A percentile compares a stretch with the other conserved stretches of the same genome.
Conservation (phyloP, 2,113 vertebrate genomes). For the Telmatochromis sp. region DNA sequence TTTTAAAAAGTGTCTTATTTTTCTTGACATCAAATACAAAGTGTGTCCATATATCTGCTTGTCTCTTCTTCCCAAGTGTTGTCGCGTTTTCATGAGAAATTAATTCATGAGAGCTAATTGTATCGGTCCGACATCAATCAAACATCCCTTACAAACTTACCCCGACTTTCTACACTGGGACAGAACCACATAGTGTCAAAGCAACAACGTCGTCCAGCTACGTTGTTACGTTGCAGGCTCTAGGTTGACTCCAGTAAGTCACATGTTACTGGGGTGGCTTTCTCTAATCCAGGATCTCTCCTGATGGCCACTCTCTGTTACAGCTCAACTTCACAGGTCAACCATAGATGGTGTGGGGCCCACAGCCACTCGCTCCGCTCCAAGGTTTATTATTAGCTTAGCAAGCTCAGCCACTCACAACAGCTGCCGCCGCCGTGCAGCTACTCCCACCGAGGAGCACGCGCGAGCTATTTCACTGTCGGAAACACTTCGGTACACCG, state of each 20-base stretch:
- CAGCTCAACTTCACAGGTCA: constrained; percentile 52
- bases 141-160: neutral
- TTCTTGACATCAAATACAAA: neutral
- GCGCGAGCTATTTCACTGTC: constrained; percentile 11
- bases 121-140: neutral
- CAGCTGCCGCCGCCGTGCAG: constrained; percentile 56
- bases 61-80: neutral
- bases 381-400: constrained; percentile 54
- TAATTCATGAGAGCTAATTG: neutral
- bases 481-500: neutral
- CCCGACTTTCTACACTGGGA: neutral
- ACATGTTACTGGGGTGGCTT: neutral
- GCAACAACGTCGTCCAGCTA: neutral
- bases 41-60: neutral
- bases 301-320: constrained; percentile 32
- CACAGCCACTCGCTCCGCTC: constrained; percentile 12
- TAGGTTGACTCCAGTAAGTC: neutral
- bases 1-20: neutral
- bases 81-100: neutral
- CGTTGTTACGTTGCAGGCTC: neutral
- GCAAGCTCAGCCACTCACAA: constrained; percentile 34
- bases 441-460: constrained; percentile 27
- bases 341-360: constrained; percentile 6
- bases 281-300: constrained; percentile 32
- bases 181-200: neutral